Base-by-base conservation (phyloP, 2,797 vertebrate genomes). In the Myotis vivesi region DNA sequence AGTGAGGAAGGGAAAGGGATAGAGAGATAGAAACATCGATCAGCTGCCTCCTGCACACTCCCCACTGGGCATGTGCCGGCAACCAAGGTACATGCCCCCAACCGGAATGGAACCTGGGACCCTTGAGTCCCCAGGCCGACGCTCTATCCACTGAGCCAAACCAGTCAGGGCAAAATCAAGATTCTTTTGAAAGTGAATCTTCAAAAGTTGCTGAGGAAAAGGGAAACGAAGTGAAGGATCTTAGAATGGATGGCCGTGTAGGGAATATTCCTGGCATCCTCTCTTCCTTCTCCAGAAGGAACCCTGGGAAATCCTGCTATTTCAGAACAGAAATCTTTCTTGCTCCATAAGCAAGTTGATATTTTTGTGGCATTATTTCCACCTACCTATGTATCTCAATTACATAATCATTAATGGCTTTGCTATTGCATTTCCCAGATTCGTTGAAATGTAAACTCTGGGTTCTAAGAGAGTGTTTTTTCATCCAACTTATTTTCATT, bases 401-500 rank as follows among this genome's bases (percentile, higher is more conserved):
- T 64, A 84, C 25, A 36, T 30, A 71, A 33, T 79, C 62, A 44
- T 91, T 57, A 92, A 84, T 10, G 33, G 44, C 15, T 79, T 87
- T 83, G n/a, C 55, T 25, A 25, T 73, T 57, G 81, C 53, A 81
- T 77, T 94, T 79, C 73, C 49, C 25, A 33, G 66, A 46, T 17
- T 33, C 88, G 11, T 57, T 90, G 57, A 84, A 92, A 73, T 6
- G 59, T 57, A 66, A 90, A 55, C 72, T 76, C 23, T 19, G 55
- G 2, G 1, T 94, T 90, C 49, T 83, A 89, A 93, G 46, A 69
- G 22, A 81, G 64, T 12, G 22, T 53, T 94, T 92, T 23, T 64
- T 68, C 87, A 87, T 62, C 23, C 51, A 75, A 20, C 64, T 73
- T 76, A 8, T 95, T 95, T 94, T 95, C 13, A 28, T 92, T 88